Evolutionary conservation across 2,113 vertebrate species (phyloP), one percentile per base, ranked within the genome.

Genomic region (Equus przewalskii): DNA sequence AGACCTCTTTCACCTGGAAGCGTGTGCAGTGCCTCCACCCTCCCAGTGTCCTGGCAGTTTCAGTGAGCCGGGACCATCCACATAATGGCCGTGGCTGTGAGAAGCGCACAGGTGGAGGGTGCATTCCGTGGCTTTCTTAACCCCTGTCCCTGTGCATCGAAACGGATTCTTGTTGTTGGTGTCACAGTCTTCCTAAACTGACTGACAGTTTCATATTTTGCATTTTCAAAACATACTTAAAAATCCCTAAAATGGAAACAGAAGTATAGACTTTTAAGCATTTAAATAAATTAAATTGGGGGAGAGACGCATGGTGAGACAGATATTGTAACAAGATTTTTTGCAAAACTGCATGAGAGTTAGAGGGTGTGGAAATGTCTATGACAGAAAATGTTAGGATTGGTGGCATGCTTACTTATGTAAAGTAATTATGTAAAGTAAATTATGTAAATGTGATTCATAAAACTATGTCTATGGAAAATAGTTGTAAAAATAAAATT

Each of bases 331-430:
- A 58, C 16, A 33, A 4, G 4, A 13, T 14, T 30, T 33, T 56
- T 21, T 67, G 11, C 33, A 9, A 54, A 54, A 18, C 46, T 24
- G 46, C 3, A 2, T 3, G 1, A 10, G 30, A 16, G 7, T 18
- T 3, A 5, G 51, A 10, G 60, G 30, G 7, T 12, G 11, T 5
- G 41, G 22, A 21, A 11, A 28, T 4, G 2, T 14, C 16, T 51
- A 0, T 4, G 28, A 46, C 3, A 89, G 16, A 26, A 4, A 41
- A 26, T 4, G 2, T 1, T 1, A 2, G 6, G 26, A 13, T 4
- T 16, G 9, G 11, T 6, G 4, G 0, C 5, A 0, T 83, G 49
- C 7, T 65, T 21, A n/a, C 36, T 26, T 49, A 41, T 14, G 16
- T 30, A 22, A 73, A 49, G 3, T 41, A 41, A 41, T 41, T 41